Evolutionary conservation across 2,113 vertebrate species (phyloP), one percentile per base, ranked within the genome.

Genomic region (Pterocles burchelli): DNA sequence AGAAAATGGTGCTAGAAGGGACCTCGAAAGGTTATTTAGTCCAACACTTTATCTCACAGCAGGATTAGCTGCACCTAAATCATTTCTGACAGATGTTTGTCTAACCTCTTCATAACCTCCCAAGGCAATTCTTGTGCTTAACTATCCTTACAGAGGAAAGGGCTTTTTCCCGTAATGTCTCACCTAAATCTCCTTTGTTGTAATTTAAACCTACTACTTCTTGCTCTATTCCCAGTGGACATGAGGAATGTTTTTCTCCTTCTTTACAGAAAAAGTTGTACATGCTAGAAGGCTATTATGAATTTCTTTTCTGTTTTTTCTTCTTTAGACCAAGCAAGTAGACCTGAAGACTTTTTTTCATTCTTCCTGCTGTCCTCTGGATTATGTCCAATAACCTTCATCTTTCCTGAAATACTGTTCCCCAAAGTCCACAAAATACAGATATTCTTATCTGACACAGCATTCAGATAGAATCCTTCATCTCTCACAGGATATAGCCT

Each of bases 91-190:
- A 95, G 92, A 92, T 95, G 95, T 97, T 96, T 96, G 95, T 96
- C 96, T 97, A 97, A 97, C 95, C 96, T 95, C 94, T 95, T 97
- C 94, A 95, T 97, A 96, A 97, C 96, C 95, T 97, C 95, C 80
- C 91, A 26, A 72, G 96, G 96, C 92, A 96, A 96, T 96, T 95
- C 95, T 91, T 95, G 91, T 87, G 96, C 89, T 97, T 95, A 97
- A 96, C 95, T 97, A 92, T 81, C 95, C 95, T 96, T 96, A 96
- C 48, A 92, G 76, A 94, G 84, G 89, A 96, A 97, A 96, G 84
- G 80, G 70, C 62, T 95, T 95, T 95, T 92, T 95, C 66, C 88
- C 3, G 38, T 91, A 95, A 96, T 91, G 89, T 97, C 95, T 97
- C 95, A 95, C 96, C 96, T 96, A 95, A 95, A 97, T 95, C 94